phyloP scores from a whole-genome alignment of 1,140 invertebrate genomes.

The Camponotus pennsylvanicus region DNA sequence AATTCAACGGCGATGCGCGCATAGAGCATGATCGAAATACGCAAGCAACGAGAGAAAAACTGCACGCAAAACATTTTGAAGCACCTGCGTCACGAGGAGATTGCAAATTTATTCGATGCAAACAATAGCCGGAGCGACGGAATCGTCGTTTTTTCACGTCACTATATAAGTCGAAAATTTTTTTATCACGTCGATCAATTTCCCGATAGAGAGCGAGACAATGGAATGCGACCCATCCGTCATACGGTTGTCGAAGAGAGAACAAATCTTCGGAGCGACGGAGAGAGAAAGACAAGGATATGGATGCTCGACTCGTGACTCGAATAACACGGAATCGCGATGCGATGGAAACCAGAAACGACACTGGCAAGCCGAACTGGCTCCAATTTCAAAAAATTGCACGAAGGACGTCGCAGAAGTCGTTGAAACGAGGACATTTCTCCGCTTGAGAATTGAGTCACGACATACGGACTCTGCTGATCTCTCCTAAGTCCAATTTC shows the following conservation, averaged over 20 bases:
- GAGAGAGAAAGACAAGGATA: not conserved
- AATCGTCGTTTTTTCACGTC: not conserved
- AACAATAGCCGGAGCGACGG: not conserved
- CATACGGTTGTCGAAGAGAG: slow-evolving; percentile 7
- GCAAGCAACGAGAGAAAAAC: not conserved
- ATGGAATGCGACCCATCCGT: slow-evolving; percentile 33
- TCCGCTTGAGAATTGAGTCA: slow-evolving; percentile 49
- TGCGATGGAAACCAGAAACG: slow-evolving; percentile 48
- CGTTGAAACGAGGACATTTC: not conserved
- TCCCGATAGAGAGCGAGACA: not conserved
- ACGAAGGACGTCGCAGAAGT: slow-evolving; percentile 21
- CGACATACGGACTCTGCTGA: slow-evolving; percentile 31
- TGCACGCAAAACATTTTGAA: not conserved
- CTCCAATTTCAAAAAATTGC: slow-evolving; percentile 69
- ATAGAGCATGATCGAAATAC: not conserved
- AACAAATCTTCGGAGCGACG: not conserved
- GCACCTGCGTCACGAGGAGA: not conserved
- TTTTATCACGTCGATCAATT: not conserved
- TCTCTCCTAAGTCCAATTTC: slow-evolving; percentile 56
- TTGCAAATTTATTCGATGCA: not conserved
- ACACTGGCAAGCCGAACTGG: slow-evolving; percentile 19
- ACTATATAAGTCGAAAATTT: slow-evolving; percentile 13
- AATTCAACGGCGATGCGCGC: not conserved
- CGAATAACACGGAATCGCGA: slow-evolving; percentile 56
- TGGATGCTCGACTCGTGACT: slow-evolving; percentile 63